Conservation (phyloP, 2,113 vertebrate genomes). For the Nothoprocta perdicaria region DNA sequence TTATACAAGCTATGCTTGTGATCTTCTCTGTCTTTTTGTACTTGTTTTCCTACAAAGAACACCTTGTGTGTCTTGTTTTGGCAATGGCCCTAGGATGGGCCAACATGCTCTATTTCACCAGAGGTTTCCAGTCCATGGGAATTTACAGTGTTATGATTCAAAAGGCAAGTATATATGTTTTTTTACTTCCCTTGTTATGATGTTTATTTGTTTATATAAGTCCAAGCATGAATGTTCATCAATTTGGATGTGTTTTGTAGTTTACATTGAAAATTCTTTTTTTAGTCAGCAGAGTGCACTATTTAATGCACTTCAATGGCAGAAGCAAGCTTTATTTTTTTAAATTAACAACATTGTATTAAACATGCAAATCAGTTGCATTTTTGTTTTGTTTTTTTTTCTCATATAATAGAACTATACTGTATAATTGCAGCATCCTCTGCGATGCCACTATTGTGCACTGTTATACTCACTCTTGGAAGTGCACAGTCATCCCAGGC, state of each 20-base stretch:
- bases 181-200: not conserved
- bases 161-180: constrained; percentile 72
- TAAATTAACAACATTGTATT: not conserved
- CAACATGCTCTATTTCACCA: constrained; percentile 86
- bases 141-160: constrained; percentile 88
- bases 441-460: not conserved
- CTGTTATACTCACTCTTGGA: not conserved
- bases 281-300: not conserved
- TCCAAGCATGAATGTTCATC: not conserved
- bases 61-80: constrained; percentile 84
- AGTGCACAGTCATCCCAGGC: not conserved
- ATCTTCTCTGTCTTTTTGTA: constrained; percentile 84
- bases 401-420: not conserved
- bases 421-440: not conserved
- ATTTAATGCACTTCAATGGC: not conserved
- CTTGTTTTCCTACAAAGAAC: constrained; percentile 82
- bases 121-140: constrained; percentile 85
- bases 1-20: constrained; percentile 84
- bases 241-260: not conserved
- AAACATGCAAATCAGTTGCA: not conserved
- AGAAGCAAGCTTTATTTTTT: not conserved
- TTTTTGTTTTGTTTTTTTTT: not conserved
- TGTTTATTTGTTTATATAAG: not conserved
- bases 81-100: constrained; percentile 86
- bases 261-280: not conserved